A percentile compares a stretch with the other conserved stretches of the same genome.
These are phyloP conservation scores for Porites lutea DNA, from an alignment of 64 coral and sea anemone genomes.

Conservation along the genomic window DNA sequence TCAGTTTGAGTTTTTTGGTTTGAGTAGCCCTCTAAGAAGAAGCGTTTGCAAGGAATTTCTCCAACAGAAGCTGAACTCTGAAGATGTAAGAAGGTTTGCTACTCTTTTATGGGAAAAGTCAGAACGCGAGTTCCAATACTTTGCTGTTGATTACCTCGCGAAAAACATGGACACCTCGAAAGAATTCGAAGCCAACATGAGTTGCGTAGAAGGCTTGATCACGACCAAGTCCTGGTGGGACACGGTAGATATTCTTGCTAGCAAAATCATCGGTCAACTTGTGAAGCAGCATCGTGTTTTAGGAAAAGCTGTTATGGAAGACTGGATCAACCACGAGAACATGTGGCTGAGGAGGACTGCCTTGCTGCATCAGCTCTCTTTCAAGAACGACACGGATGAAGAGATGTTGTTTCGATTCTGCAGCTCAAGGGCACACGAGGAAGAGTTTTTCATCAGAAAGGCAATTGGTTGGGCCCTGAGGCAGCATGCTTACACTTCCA, in stretches of 20 bases:
- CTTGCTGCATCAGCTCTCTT: constrained; percentile 89
- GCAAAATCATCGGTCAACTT: constrained; percentile 67
- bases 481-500: constrained; percentile 65
- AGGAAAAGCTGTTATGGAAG: constrained; percentile 78
- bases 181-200: constrained; percentile 81
- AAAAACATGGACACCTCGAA: constrained; percentile 62
- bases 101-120: constrained; percentile 77
- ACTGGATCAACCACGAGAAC: constrained; percentile 96
- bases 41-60: constrained; percentile 70
- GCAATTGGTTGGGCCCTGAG: constrained; percentile 94
- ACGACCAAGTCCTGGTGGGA: constrained; percentile 98
- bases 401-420: constrained; percentile 91
- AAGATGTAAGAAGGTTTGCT: constrained; percentile 69
- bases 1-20: constrained; percentile 87
- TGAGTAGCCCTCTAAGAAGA: constrained; percentile 71
- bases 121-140: constrained; percentile 89
- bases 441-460: constrained; percentile 99
- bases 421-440: constrained; percentile 67
- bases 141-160: constrained; percentile 86
- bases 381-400: constrained; percentile 83
- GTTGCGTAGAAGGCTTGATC: constrained; percentile 70
- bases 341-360: constrained; percentile 96
- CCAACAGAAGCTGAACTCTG: constrained; percentile 16
- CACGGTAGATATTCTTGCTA: constrained; percentile 79
- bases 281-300: constrained; percentile 65